Conservation (phyloP, 2,888 invertebrate genomes). For the Oscheius myriophilus region DNA sequence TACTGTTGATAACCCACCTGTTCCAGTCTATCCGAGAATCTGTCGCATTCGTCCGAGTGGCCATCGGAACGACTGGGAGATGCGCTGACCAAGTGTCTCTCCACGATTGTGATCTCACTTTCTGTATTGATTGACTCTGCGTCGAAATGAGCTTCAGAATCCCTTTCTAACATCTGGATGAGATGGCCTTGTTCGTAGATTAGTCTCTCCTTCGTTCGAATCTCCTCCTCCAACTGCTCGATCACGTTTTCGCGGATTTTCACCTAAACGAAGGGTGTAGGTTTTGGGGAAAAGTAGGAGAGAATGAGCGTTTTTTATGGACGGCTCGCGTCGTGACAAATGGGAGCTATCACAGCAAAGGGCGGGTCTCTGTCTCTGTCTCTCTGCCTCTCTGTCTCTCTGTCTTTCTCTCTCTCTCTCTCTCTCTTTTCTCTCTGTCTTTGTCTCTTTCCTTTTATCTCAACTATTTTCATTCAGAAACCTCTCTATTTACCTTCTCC, state of each 20-base stretch:
- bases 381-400: not conserved
- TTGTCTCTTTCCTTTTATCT: not conserved
- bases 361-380: too few species aligned
- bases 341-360: too few species aligned
- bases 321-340: too few species aligned
- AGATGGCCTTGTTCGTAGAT: constrained; percentile 52
- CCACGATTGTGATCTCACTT: constrained; percentile 51
- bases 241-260: constrained; percentile 50
- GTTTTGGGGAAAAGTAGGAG: too few species aligned
- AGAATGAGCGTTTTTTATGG: too few species aligned
- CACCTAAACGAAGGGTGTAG: constrained; percentile 29
- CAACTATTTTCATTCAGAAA: not conserved
- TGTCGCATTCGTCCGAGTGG: constrained; percentile 10
- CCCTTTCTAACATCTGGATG: constrained; percentile 47
- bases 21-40: constrained; percentile 28
- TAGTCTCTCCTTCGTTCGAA: constrained; percentile 46
- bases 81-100: constrained; percentile 45
- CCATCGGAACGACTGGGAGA: constrained; percentile 31
- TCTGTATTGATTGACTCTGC: constrained; percentile 46
- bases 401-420: not conserved
- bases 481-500: constrained; percentile 35
- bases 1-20: too few species aligned
- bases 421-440: not conserved
- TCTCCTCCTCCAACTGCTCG: constrained; percentile 51
- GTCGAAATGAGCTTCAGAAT: constrained; percentile 18